phyloP scores from a whole-genome alignment of 2,797 vertebrate genomes.

The Monodelphis domestica region DNA sequence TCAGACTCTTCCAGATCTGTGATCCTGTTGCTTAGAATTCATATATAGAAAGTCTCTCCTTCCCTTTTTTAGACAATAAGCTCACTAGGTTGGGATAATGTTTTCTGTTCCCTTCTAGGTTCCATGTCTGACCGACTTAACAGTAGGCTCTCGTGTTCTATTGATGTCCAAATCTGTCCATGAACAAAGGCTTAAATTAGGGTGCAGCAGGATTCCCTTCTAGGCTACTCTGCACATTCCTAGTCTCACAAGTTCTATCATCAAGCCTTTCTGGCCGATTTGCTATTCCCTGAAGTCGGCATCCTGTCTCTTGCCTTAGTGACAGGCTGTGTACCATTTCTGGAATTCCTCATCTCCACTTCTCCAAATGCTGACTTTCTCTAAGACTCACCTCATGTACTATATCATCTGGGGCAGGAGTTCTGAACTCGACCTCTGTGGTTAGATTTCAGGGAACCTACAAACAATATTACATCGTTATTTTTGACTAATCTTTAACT shows the following conservation, averaged over 20 bases:
- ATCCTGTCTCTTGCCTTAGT: no score
- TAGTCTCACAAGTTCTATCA: background rate
- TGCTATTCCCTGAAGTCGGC: background rate
- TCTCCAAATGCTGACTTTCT: background rate
- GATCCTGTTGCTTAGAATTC: constrained; percentile 67
- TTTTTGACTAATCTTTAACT: background rate
- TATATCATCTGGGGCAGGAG: background rate
- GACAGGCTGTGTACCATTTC: no score
- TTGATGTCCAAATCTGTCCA: constrained; percentile 17
- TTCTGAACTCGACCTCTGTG: background rate
- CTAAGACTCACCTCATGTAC: background rate
- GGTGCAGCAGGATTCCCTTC: background rate
- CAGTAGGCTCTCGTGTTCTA: constrained; percentile 5
- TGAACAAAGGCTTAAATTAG: constrained; percentile 13
- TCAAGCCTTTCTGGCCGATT: background rate
- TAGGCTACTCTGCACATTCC: background rate
- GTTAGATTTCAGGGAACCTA: background rate
- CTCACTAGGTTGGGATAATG: constrained; percentile 21
- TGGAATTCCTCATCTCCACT: background rate
- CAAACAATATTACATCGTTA: background rate
- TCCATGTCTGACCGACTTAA: constrained; percentile 31
- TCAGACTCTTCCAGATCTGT: constrained; percentile 59
- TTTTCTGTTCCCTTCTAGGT: background rate
- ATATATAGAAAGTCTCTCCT: constrained; percentile 73
- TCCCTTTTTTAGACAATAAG: constrained; percentile 76